Base-by-base conservation (phyloP, 2,888 invertebrate species). In the Spodoptera picta region DNA sequence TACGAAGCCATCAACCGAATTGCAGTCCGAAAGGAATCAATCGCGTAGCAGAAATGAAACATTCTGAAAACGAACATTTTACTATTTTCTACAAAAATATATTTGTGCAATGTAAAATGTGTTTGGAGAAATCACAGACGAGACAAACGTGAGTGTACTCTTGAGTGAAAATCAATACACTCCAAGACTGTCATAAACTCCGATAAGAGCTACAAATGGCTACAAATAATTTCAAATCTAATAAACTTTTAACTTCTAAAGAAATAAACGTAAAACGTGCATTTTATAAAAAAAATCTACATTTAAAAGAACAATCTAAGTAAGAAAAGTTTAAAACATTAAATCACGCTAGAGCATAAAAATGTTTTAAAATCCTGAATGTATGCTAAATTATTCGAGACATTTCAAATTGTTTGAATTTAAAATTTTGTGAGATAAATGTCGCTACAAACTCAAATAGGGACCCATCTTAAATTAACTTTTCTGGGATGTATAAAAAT, bases 321-420 rank as follows among this genome's bases (percentile, higher is more conserved):
- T 52, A 46, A 10, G 47, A 41, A 54, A 60, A 62, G 6, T 27
- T 60, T 23, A 45, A 24, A 0, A 42, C 24, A 36, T 46, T 46
- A 24, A 42, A 50, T 44, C 43, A 44, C 24, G 4, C 45, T 57
- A 55, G 10, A 56, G 43, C 60, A 58, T 63, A 51, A 48, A 58
- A 64, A 58, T 7, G 41, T 41, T 54, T 65, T 53, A 31, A 50
- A 55, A 27, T 5, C 54, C 45, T 55, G 36, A 48, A 55, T 46
- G n/a, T 52, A 52, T 61, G 56, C 60, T 62, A 65, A 73, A 73
- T 75, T 65, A 76, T 76, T 71, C 57, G 60, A 59, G 67, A 50
- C 49, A 53, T 60, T 54, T 51, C n/a, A 54, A 52, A 60, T 73
- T 50, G 0, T 61, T 64, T 62, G 49, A 36, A 61, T 49, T 60